phyloP scores from a whole-genome alignment of 2,113 vertebrate genomes.

The Plecotus auritus region DNA sequence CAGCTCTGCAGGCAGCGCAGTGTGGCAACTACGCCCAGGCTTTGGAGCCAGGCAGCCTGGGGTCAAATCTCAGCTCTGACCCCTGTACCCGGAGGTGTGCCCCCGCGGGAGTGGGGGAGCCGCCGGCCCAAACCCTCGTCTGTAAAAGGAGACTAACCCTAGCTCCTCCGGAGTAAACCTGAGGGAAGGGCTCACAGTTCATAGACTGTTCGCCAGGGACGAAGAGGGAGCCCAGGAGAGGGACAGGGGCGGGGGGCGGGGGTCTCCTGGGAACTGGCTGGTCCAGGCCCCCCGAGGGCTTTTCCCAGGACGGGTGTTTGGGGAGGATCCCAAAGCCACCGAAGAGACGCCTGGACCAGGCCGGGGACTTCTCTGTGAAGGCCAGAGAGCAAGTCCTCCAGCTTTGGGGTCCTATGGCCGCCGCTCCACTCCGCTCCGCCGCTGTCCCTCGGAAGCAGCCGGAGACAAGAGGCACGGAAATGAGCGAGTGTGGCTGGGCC shows the following conservation, averaged over 20 bases:
- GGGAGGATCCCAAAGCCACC: not conserved
- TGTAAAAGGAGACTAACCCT: not conserved
- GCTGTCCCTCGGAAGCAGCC: not conserved
- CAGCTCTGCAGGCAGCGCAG: not conserved
- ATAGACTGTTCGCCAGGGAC: not conserved
- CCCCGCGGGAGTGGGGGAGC: not conserved
- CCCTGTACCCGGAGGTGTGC: not conserved
- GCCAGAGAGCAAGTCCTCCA: not conserved
- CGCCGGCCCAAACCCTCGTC: not conserved
- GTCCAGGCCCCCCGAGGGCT: not conserved
- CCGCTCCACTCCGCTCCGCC: not conserved
- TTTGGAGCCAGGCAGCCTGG: not conserved
- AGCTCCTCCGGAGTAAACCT: not conserved
- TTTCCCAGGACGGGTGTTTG: not conserved
- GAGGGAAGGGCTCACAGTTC: not conserved
- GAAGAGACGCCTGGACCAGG: not conserved
- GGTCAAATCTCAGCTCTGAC: not conserved
- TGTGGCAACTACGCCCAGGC: not conserved
- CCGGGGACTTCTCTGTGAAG: not conserved
- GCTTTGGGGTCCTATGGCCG: not conserved
- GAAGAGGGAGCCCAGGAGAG: not conserved
- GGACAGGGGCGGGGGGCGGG: not conserved
- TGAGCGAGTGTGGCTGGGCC: not conserved
- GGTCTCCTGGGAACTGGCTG: not conserved
- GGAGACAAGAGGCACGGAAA: fast-evolving